Conservation (phyloP, 2,888 invertebrate species). For the Sinodicranocentrus sp. region DNA sequence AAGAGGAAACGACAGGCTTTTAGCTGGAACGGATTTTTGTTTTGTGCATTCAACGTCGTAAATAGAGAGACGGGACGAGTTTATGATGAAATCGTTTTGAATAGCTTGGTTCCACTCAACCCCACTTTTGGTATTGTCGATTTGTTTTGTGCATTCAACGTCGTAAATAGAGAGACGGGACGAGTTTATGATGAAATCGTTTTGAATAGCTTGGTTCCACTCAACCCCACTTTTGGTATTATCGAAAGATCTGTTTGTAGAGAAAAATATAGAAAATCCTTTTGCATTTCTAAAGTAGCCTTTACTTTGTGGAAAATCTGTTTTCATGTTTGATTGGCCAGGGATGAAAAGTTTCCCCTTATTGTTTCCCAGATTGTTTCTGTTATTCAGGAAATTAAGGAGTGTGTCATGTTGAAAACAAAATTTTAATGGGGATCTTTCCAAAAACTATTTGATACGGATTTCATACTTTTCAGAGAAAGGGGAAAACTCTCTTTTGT, state of each 20-base stretch:
- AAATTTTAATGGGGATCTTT: neutral
- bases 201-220: too few relatives aligned
- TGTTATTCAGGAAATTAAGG: constrained; percentile 33
- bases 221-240: too few relatives aligned
- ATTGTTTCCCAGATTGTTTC: neutral
- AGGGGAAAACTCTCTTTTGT: too few relatives aligned
- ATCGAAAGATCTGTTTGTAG: too few relatives aligned
- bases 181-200: too few relatives aligned
- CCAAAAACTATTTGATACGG: neutral
- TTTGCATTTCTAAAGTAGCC: neutral
- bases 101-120: too few relatives aligned
- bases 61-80: too few relatives aligned
- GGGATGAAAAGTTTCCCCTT: constrained; percentile 18
- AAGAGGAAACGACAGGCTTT: constrained; percentile 55
- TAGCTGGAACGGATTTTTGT: constrained; percentile 6
- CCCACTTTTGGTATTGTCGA: too few relatives aligned
- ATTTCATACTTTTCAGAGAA: too few relatives aligned
- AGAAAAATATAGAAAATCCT: too few relatives aligned
- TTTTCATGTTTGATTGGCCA: constrained; percentile 4
- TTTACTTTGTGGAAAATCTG: neutral
- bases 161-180: too few relatives aligned
- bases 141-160: neutral
- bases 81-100: too few relatives aligned
- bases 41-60: neutral
- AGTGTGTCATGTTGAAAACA: constrained; percentile 35